Percentiles rank a stretch among this genome's conserved stretches.
Evolutionary conservation across 2,888 invertebrate genomes (phyloP).

Genomic region (Epistrophe grossulariae): DNA sequence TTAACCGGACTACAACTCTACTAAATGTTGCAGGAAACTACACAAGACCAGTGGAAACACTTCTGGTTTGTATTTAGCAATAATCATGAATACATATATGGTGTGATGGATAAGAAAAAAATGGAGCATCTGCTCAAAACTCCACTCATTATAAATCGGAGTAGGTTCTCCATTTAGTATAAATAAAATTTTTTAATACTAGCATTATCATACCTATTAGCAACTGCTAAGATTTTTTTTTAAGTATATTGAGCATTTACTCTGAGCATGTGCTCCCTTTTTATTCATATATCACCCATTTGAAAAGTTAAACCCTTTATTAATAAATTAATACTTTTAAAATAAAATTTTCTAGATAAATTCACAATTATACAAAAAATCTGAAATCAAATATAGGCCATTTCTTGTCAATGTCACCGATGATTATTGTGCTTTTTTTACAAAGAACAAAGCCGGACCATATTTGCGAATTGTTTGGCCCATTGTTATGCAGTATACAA

Average conservation of each 20-base stretch:
- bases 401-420: conserved; percentile 19
- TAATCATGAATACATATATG: no score
- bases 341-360: neutral
- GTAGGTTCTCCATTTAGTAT: no score
- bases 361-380: conserved; percentile 3
- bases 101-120: no score
- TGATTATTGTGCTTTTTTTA: neutral
- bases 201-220: no score
- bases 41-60: neutral
- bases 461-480: conserved; percentile 6
- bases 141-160: no score
- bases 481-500: neutral
- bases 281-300: neutral
- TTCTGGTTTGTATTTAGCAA: neutral
- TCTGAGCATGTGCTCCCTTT: no score
- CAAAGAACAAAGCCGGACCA: neutral
- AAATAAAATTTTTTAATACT: no score
- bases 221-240: no score
- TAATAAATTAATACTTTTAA: neutral
- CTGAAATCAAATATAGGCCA: conserved; percentile 16
- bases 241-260: no score
- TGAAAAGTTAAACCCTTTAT: neutral
- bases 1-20: conserved; percentile 15
- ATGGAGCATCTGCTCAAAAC: no score
- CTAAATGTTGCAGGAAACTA: neutral